Base-by-base conservation (phyloP, 1,140 invertebrate genomes). In the Heliconius hermathena region DNA sequence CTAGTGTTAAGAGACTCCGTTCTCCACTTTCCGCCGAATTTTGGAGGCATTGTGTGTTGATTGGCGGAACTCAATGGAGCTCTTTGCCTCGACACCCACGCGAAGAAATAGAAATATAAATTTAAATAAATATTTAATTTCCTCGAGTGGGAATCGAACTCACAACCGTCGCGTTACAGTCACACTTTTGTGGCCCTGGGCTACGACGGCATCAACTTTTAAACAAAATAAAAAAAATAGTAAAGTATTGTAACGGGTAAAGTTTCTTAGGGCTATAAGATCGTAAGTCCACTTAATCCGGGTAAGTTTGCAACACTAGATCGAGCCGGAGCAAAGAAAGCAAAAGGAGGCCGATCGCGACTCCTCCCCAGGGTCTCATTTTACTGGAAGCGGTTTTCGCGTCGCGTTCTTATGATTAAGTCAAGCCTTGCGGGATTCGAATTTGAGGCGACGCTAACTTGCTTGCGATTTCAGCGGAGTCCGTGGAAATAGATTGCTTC, bases 401-500 rank as follows among this genome's bases (percentile, higher is more conserved):
- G 89, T 88, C 85, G 85, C 88, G 89, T 89, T 93, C 92, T 93
- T 91, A 92, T 93, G 91, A 93, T 93, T 92, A 92, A 92, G 89
- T 91, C 89, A 87, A 90, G 83, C 89, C 90, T 90, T 82, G 86
- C 81, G 91, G 88, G 91, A 89, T 80, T 87, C 79, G 82, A 73
- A 82, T 79, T 79, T 77, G 81, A 85, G 80, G 79, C 83, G 77
- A 84, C 78, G 80, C 72, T 80, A 74, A 80, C 84, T 83, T 74
- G 81, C 75, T 82, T 80, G 82, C 81, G 83, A 86, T 87, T 86
- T 85, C 84, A 86, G 82, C 84, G 71, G 78, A 84, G 77, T 83
- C 76, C 75, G 79, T 76, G 76, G 76, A 83, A 86, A 85, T 87
- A 84, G 79, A 88, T 87, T 84, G 86, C 82, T 79, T 18, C 13